Base-by-base conservation (phyloP, 64 coral and sea anemone genomes). In the Montipora efflorescens region DNA sequence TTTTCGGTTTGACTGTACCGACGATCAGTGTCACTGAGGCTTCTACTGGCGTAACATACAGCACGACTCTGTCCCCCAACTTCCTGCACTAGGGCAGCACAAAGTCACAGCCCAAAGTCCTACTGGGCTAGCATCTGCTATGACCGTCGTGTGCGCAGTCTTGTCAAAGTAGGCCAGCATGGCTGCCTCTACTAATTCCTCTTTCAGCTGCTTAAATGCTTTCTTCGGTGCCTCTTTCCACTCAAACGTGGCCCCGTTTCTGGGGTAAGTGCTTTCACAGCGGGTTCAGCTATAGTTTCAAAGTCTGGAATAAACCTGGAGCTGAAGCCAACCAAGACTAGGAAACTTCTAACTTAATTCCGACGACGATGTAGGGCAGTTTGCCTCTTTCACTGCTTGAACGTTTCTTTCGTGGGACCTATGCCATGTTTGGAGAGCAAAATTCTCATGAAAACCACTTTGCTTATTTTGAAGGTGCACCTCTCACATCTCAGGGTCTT, bases 391-490 rank as follows among this genome's bases (percentile, higher is more conserved):
- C 10, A 80, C 52, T 9, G 76, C 77, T 47, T 61, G 28, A 8
- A 81, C 89, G 67, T 64, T 36, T 36, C 36, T 36, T 36, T 36
- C 36, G 36, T 90, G 12, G 89, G 46, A 18, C 64, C 76, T 11
- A 90, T 90, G 25, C 88, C 76, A 12, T 90, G 59, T 55, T 90
- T 43, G 5, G 50, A 89, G 11, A 89, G 18, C 16, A 89, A 74
- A 10, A 89, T 52, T 22, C 87, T 53, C 49, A 89, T 90, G 36
- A 90, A 90, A 15, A 90, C 77, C 67, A 90, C 74, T 13, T 79
- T 59, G 16, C 62, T 64, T 77, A 90, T 90, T 22, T 44, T 66
- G 13, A 84, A 92, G 4, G 19, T n/a, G 57, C 90, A 84, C 18
- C 76, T 92, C 13, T 81, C 90, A 28, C 46, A 59, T 46, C 87